Percentiles rank a stretch among this genome's conserved stretches.
Conservation (phyloP, 2,888 invertebrate species). For the Gerosis bhagava region DNA sequence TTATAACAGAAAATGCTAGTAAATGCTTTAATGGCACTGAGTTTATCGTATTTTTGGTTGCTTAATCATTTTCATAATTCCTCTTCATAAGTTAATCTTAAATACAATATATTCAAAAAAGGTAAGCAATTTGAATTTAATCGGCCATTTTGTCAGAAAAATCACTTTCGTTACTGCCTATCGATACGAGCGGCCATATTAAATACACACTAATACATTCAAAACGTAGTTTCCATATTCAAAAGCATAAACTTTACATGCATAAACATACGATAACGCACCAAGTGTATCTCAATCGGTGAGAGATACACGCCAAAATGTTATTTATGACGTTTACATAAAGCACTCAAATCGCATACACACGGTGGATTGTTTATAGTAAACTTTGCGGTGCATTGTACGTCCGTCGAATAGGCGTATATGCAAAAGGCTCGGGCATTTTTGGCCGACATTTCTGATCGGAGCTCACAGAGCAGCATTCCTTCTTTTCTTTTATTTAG, state of each 20-base stretch:
- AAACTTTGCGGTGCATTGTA: conserved; percentile 26
- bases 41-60: too few species aligned
- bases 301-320: conserved; percentile 17
- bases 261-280: conserved; percentile 23
- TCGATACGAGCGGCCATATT: conserved; percentile 12
- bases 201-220: conserved; percentile 24
- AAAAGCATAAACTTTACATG: conserved; percentile 26
- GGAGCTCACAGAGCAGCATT: conserved; percentile 43
- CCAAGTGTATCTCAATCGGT: conserved; percentile 15
- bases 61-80: too few species aligned
- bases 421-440: conserved; percentile 41
- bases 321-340: conserved; percentile 22
- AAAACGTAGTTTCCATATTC: conserved; percentile 25
- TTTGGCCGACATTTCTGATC: conserved; percentile 53
- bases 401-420: conserved; percentile 32
- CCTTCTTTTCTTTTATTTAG: conserved; percentile 39
- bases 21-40: too few species aligned
- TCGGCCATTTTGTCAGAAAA: conserved; percentile 2
- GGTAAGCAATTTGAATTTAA: neutral
- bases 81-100: too few species aligned
- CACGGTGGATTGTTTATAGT: conserved; percentile 22
- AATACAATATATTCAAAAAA: neutral
- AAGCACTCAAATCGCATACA: conserved; percentile 21
- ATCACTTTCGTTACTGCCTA: conserved; percentile 8
- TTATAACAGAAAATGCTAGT: too few species aligned